A percentile compares a stretch with the other conserved stretches of the same genome.
Conservation (phyloP, 2,113 vertebrate genomes). For the Sarotherodon lohbergeri region DNA sequence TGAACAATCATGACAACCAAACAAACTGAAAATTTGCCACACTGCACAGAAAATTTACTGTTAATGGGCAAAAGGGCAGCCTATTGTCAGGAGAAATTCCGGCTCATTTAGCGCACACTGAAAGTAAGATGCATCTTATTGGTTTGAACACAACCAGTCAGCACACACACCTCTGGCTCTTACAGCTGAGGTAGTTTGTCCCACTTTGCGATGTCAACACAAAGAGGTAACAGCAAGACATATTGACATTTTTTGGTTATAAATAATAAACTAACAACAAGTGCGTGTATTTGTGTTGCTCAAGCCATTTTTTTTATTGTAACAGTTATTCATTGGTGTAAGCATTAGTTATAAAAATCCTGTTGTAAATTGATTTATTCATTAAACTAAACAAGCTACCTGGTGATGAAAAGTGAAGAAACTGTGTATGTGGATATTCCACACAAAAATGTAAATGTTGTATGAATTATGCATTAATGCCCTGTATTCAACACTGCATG, state of each 20-base stretch:
- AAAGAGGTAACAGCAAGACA: not conserved
- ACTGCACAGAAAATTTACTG: not conserved
- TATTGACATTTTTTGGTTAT: not conserved
- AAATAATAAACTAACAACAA: not conserved
- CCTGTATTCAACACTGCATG: not conserved
- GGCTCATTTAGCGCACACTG: not conserved
- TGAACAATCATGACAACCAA: not conserved
- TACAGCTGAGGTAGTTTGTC: not conserved
- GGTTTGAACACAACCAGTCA: not conserved
- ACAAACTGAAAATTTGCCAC: not conserved
- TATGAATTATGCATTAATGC: conserved; percentile 16
- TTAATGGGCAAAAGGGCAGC: not conserved
- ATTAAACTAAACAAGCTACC: conserved; percentile 9
- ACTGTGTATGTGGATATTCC: not conserved
- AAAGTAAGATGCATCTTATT: not conserved
- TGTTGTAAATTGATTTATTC: conserved; percentile 41
- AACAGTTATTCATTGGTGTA: not conserved
- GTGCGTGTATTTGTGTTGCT: not conserved
- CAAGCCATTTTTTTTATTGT: not conserved
- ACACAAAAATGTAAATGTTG: not conserved
- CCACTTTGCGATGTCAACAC: not conserved
- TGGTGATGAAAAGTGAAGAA: not conserved
- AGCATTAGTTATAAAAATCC: not conserved
- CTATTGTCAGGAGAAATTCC: not conserved
- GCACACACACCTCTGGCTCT: not conserved